Conservation (phyloP, 2,888 invertebrate genomes). For the Malachius bipustulatus region DNA sequence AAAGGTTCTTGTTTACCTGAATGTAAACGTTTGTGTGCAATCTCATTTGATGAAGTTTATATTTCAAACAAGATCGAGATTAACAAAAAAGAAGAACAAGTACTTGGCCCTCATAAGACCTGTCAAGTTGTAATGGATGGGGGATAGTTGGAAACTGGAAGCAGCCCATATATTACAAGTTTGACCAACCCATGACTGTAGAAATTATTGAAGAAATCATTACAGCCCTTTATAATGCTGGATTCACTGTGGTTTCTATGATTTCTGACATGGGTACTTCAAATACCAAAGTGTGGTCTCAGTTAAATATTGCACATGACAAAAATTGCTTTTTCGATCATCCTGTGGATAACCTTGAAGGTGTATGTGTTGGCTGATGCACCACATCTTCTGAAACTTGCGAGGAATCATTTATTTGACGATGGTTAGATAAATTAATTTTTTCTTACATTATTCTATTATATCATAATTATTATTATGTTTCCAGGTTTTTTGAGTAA, state of each 20-base stretch:
- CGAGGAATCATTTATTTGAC: too few relatives aligned
- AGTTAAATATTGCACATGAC: constrained; percentile 15
- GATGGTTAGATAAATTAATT: too few relatives aligned
- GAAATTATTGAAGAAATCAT: constrained; percentile 18
- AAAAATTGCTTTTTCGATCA: constrained; percentile 16
- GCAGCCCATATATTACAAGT: constrained; percentile 22
- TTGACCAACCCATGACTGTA: constrained; percentile 21
- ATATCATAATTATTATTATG: too few relatives aligned
- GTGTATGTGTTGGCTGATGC: constrained; percentile 18
- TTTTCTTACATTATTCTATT: too few relatives aligned
- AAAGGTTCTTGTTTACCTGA: constrained; percentile 11
- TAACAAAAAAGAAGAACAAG: constrained; percentile 18
- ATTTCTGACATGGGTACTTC: constrained; percentile 19
- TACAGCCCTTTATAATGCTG: constrained; percentile 15
- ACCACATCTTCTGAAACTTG: not conserved
- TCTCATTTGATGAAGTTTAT: constrained; percentile 23
- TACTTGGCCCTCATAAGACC: constrained; percentile 20
- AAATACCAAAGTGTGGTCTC: constrained; percentile 16
- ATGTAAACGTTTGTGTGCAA: constrained; percentile 15
- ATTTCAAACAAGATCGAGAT: constrained; percentile 19
- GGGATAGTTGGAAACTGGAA: constrained; percentile 21
- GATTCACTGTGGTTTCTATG: constrained; percentile 21
- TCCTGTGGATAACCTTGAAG: constrained; percentile 16
- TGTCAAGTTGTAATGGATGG: constrained; percentile 20
- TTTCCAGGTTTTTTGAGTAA: too few relatives aligned